Conservation (phyloP, 2,888 invertebrate genomes). For the Nysson spinosus region DNA sequence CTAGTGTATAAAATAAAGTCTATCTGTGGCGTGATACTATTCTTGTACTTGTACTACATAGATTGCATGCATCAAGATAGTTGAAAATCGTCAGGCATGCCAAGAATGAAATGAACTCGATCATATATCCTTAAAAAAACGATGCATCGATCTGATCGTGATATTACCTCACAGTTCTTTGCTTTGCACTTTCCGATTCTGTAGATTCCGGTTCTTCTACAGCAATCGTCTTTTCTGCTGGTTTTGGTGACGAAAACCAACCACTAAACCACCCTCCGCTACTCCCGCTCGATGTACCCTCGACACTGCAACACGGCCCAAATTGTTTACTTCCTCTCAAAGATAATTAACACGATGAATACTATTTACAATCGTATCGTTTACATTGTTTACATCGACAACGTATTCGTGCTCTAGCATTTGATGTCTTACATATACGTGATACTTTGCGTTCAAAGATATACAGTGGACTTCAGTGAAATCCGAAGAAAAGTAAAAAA, state of each 20-base stretch:
- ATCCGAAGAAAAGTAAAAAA: slow-evolving; percentile 57
- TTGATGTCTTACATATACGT: not conserved
- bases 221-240: slow-evolving; percentile 55
- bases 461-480: too few species aligned
- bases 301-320: slow-evolving; percentile 76
- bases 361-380: too few species aligned
- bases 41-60: too few species aligned
- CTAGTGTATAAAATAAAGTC: too few species aligned
- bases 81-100: too few species aligned
- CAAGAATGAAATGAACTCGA: not conserved
- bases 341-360: too few species aligned
- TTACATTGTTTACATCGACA: too few species aligned
- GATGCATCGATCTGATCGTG: slow-evolving; percentile 12
- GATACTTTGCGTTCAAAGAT: slow-evolving; percentile 6
- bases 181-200: slow-evolving; percentile 66
- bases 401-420: slow-evolving; percentile 11
- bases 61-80: too few species aligned
- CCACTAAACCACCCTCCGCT: slow-evolving; percentile 81
- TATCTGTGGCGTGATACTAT: too few species aligned
- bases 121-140: not conserved
- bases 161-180: slow-evolving; percentile 77
- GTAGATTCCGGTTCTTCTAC: slow-evolving; percentile 61
- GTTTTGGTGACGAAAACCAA: slow-evolving; percentile 78
- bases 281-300: slow-evolving; percentile 64
- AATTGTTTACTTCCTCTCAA: slow-evolving; percentile 62